phyloP scores from a whole-genome alignment of 2,888 invertebrate species.

The Tiphia femorata region DNA sequence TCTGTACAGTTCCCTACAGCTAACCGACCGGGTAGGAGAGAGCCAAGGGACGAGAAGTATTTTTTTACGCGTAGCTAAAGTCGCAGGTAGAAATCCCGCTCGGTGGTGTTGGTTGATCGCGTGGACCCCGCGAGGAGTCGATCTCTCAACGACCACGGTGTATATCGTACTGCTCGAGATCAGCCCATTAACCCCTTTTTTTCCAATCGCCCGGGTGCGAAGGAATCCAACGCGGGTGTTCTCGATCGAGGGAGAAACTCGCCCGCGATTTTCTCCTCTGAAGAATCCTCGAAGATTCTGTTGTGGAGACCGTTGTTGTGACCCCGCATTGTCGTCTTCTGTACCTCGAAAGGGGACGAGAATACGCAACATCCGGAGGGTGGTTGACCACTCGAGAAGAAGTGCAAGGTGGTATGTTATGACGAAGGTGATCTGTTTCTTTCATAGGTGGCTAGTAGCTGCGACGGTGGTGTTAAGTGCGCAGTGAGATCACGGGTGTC shows the following conservation, averaged over 20 bases:
- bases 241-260: neutral
- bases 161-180: neutral
- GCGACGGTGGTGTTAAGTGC: conserved; percentile 62
- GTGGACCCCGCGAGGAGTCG: neutral
- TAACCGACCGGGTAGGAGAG: conserved; percentile 2
- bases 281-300: neutral
- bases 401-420: conserved; percentile 55
- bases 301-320: too few species aligned
- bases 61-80: conserved; percentile 28
- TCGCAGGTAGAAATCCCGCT: neutral
- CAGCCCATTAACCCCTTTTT: too few species aligned
- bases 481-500: conserved; percentile 64
- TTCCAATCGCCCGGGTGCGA: too few species aligned
- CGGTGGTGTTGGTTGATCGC: too few species aligned
- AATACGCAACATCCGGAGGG: too few species aligned
- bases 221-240: neutral
- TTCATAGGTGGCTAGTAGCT: conserved; percentile 62
- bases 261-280: neutral
- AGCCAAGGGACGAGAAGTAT: conserved; percentile 40
- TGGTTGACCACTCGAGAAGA: too few species aligned
- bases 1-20: conserved; percentile 13
- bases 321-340: too few species aligned
- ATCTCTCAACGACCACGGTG: neutral
- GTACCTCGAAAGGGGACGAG: too few species aligned
- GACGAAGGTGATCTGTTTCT: conserved; percentile 60